phyloP scores from a whole-genome alignment of 2,888 invertebrate species.

The Ligdia adustata region DNA sequence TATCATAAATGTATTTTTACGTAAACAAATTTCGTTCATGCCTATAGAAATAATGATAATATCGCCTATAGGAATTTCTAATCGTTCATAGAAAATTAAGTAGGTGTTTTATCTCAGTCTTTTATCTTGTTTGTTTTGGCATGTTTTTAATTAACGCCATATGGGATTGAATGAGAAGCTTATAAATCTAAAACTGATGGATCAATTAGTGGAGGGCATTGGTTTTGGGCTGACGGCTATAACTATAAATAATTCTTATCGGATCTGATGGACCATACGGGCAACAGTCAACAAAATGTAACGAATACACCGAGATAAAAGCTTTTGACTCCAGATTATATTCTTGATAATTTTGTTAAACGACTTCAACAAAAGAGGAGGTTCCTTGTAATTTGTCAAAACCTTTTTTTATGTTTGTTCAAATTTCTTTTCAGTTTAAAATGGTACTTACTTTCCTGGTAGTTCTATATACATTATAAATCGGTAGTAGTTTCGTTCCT shows the following conservation, averaged over 20 bases:
- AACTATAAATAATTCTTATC: slow-evolving; percentile 69
- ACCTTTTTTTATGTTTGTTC: too few relatives aligned
- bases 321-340: slow-evolving; percentile 13
- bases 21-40: too few relatives aligned
- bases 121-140: slow-evolving; percentile 5
- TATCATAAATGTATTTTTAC: too few relatives aligned
- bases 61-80: too few relatives aligned
- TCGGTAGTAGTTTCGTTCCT: too few relatives aligned
- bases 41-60: too few relatives aligned
- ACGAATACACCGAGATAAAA: slow-evolving; percentile 22
- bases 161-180: slow-evolving; percentile 33
- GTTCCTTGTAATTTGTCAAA: too few relatives aligned
- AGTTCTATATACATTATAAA: too few relatives aligned
- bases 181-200: slow-evolving; percentile 36
- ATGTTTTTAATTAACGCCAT: slow-evolving; percentile 30
- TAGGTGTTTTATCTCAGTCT: not conserved
- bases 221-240: slow-evolving; percentile 56
- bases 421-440: too few relatives aligned
- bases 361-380: too few relatives aligned
- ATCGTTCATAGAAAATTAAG: too few relatives aligned
- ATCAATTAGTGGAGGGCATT: slow-evolving; percentile 47
- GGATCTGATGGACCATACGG: slow-evolving; percentile 59
- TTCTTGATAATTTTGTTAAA: not conserved
- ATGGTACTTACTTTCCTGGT: too few relatives aligned
- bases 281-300: slow-evolving; percentile 38